Evolutionary conservation across 1,140 invertebrate species (phyloP).

Genomic region (Centruroides sculpturatus): DNA sequence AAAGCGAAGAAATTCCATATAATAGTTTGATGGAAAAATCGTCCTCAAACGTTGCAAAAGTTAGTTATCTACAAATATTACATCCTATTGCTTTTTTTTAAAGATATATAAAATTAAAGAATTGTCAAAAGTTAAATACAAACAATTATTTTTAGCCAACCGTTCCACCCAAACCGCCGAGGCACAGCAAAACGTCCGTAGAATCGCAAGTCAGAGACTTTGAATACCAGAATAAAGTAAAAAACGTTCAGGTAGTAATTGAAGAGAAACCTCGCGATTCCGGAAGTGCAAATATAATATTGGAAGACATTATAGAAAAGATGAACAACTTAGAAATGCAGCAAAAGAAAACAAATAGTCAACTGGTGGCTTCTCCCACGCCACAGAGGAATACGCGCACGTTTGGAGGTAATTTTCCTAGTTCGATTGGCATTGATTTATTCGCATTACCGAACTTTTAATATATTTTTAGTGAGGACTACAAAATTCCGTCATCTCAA

Average conservation of each 20-base stretch:
- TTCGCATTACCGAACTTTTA: not conserved
- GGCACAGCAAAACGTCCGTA: not conserved
- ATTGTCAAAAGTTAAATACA: not conserved
- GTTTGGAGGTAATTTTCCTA: slow-evolving; percentile 37
- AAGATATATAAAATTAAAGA: too few species aligned
- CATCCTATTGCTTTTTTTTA: too few species aligned
- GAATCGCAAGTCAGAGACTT: not conserved
- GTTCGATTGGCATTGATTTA: slow-evolving; percentile 12
- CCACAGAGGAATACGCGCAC: slow-evolving; percentile 70
- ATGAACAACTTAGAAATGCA: not conserved
- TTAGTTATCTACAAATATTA: too few species aligned
- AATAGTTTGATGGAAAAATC: too few species aligned
- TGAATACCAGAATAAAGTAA: not conserved
- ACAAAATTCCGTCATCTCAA: slow-evolving; percentile 88
- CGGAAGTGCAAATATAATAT: too few species aligned
- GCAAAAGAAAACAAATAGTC: not conserved
- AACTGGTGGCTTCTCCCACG: not conserved
- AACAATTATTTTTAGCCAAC: not conserved
- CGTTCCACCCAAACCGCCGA: not conserved
- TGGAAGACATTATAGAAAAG: not conserved
- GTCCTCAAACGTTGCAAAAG: too few species aligned
- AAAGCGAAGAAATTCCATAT: too few species aligned
- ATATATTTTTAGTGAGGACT: slow-evolving; percentile 48
- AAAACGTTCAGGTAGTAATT: not conserved
- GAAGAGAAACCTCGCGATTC: not conserved